phyloP scores from a whole-genome alignment of 2,888 invertebrate genomes.

The Pheosia gnoma region DNA sequence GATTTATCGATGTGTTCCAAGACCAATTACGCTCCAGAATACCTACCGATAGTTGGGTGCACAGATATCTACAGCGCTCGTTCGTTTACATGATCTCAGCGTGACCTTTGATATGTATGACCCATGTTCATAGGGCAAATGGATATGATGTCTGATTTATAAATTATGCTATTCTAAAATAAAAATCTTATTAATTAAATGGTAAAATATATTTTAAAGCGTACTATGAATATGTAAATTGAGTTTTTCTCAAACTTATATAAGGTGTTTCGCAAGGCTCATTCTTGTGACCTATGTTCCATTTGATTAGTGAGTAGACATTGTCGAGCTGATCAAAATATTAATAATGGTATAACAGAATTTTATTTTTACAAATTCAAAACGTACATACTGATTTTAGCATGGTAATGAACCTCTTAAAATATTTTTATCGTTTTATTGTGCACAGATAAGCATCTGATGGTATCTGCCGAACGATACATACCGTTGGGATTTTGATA shows the following conservation, averaged over 20 bases:
- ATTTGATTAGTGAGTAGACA: conserved; percentile 16
- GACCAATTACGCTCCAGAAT: not conserved
- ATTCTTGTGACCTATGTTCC: conserved; percentile 19
- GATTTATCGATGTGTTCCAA: conserved; percentile 13
- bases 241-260: not conserved
- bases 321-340: no score
- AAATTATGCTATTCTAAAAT: not conserved
- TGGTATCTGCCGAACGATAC: conserved; percentile 13
- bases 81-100: conserved; percentile 26
- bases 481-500: not conserved
- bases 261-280: conserved; percentile 13
- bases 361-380: not conserved
- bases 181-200: not conserved
- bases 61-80: conserved; percentile 11
- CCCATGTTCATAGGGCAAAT: conserved; percentile 25
- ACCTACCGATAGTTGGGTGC: conserved; percentile 23
- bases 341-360: not conserved
- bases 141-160: conserved; percentile 15
- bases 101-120: conserved; percentile 16
- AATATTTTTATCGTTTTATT: conserved; percentile 15
- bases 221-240: not conserved
- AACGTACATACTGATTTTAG: not conserved
- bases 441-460: conserved; percentile 14
- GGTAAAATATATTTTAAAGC: not conserved
- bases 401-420: conserved; percentile 20